Conservation (phyloP, 2,113 vertebrate genomes). For the Pantherophis guttatus region DNA sequence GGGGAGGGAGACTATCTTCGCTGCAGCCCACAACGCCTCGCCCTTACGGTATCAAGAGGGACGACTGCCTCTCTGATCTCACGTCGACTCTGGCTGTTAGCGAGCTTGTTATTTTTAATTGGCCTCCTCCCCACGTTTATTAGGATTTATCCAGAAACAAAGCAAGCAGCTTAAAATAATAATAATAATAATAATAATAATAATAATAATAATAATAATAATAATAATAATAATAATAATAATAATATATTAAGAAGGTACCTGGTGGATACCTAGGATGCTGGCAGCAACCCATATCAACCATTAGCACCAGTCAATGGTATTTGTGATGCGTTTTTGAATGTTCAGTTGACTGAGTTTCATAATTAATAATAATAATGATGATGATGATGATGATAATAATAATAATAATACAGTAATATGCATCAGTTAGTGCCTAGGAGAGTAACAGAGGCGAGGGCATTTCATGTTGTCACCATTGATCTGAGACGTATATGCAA, state of each 20-base stretch:
- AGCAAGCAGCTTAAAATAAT: background rate
- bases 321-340: too few species aligned
- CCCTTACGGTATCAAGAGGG: background rate
- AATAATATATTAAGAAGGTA: too few species aligned
- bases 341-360: too few species aligned
- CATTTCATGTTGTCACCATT: background rate
- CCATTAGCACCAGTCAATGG: too few species aligned
- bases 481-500: background rate
- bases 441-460: background rate
- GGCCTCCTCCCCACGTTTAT: background rate
- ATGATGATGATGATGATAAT: too few species aligned
- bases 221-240: background rate
- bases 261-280: too few species aligned
- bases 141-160: slow-evolving; percentile 8
- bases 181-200: background rate
- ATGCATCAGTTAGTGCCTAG: background rate
- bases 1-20: too few species aligned
- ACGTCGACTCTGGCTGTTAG: background rate
- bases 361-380: too few species aligned
- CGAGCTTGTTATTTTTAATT: slow-evolving; percentile 6
- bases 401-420: background rate
- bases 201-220: too few species aligned
- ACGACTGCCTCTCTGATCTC: too few species aligned
- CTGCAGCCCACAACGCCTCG: background rate
- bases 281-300: too few species aligned